Percentiles rank a stretch among this genome's conserved stretches.
Evolutionary conservation across 2,888 invertebrate genomes (phyloP).

Genomic region (Hypselothyrea guttata): DNA sequence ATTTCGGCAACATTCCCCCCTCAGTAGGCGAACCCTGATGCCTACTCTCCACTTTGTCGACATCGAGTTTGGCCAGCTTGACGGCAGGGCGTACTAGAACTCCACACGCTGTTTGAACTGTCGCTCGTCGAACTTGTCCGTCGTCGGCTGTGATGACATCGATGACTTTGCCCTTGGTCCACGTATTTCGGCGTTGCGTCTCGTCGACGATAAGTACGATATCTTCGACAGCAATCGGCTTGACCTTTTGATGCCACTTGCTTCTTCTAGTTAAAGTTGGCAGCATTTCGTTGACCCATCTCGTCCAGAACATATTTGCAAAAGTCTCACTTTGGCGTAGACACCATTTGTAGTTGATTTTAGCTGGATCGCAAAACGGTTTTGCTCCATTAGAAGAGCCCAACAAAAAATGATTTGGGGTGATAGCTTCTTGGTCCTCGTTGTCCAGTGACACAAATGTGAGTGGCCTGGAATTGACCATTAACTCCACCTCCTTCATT

Average conservation of each 20-base stretch:
- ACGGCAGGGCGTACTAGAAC: not conserved
- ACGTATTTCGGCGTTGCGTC: not conserved
- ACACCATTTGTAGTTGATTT: not conserved
- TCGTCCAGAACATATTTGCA: slow-evolving; percentile 1
- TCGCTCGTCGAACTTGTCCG: slow-evolving; percentile 6
- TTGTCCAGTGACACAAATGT: slow-evolving; percentile 6
- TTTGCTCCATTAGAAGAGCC: not conserved
- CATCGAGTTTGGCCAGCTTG: not conserved
- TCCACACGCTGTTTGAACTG: not conserved
- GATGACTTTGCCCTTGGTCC: slow-evolving; percentile 3
- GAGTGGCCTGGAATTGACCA: slow-evolving; percentile 1
- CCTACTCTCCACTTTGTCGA: not conserved
- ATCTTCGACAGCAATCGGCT: not conserved
- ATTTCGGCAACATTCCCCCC: slow-evolving; percentile 2
- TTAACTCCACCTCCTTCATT: not conserved
- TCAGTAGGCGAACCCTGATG: not conserved
- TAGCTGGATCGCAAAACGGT: not conserved
- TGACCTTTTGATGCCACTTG: not conserved
- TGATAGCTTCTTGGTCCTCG: slow-evolving; percentile 4
- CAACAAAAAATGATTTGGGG: slow-evolving; percentile 1
- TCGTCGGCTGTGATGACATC: slow-evolving; percentile 10
- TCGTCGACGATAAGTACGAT: not conserved
- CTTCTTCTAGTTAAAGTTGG: not conserved
- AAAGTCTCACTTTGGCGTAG: slow-evolving; percentile 4
- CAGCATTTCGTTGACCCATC: slow-evolving; percentile 4